These are phyloP conservation scores for Cataglyphis altisquamis DNA, from an alignment of 2,888 invertebrate genomes.

Conservation along the genomic window DNA sequence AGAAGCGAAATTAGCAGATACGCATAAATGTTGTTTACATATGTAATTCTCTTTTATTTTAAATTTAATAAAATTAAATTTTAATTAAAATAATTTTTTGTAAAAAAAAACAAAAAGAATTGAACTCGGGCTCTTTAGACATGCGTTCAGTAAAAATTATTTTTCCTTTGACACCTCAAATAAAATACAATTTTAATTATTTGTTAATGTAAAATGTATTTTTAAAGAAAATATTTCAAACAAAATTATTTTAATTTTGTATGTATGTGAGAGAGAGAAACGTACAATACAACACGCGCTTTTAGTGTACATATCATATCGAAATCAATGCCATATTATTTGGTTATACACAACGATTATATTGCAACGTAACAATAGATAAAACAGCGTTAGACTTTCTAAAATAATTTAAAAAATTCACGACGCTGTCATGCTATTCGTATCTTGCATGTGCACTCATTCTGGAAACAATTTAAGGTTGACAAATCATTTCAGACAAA, in stretches of 20 bases:
- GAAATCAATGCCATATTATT: neutral
- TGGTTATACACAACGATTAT: neutral
- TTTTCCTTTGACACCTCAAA: constrained; percentile 7
- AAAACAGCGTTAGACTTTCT: constrained; percentile 8
- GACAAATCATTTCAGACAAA: constrained; percentile 60
- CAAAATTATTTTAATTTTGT: too few relatives aligned
- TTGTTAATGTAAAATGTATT: constrained; percentile 11
- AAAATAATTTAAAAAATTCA: constrained; percentile 56
- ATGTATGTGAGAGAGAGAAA: neutral
- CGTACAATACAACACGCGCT: neutral
- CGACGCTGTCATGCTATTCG: constrained; percentile 67
- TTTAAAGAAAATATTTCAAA: neutral
- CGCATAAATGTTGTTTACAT: constrained; percentile 27
- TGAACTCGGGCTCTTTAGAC: constrained; percentile 22
- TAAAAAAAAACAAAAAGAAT: neutral
- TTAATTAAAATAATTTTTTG: constrained; percentile 31
- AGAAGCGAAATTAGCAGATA: constrained; percentile 38
- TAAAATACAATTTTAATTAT: constrained; percentile 6
- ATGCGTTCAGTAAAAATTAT: constrained; percentile 4
- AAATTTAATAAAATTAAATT: constrained; percentile 23
- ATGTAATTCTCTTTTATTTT: constrained; percentile 12
- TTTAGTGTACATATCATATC: neutral
- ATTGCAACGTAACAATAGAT: neutral
- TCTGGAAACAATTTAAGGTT: constrained; percentile 45
- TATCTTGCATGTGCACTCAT: constrained; percentile 18